phyloP scores from a whole-genome alignment of 1,140 invertebrate species.

The Periplaneta americana region DNA sequence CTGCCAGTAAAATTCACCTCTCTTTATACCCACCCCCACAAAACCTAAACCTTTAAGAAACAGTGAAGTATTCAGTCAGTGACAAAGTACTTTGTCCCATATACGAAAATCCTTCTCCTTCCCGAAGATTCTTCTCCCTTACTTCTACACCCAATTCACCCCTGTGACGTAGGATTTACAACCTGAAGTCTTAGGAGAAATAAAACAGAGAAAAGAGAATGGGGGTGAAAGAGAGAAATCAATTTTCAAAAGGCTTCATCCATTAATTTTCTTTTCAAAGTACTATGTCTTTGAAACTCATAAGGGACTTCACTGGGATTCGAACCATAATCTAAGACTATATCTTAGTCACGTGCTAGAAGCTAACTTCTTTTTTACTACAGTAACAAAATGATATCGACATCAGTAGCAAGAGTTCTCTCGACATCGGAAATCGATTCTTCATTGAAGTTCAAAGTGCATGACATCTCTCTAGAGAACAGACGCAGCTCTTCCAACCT shows the following conservation, averaged over 20 bases:
- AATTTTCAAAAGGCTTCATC: background rate
- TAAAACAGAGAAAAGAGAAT: too few relatives aligned
- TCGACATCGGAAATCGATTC: background rate
- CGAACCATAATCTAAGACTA: background rate
- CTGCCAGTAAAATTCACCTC: background rate
- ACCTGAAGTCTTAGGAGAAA: background rate
- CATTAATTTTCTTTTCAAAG: background rate
- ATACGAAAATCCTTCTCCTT: background rate
- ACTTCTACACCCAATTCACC: background rate
- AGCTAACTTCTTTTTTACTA: background rate
- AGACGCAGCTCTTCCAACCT: too few relatives aligned
- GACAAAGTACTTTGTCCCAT: background rate
- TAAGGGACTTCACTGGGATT: background rate
- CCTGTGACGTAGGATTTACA: background rate
- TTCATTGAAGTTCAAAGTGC: too few relatives aligned
- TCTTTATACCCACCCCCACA: background rate
- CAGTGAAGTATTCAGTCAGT: background rate
- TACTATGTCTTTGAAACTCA: background rate
- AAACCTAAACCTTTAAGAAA: background rate
- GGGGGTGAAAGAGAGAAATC: background rate
- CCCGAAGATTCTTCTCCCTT: background rate
- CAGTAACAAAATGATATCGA: background rate
- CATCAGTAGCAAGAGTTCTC: background rate
- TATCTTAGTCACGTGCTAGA: background rate
- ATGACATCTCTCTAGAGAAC: too few relatives aligned